phyloP scores from a whole-genome alignment of 2,113 vertebrate species.

The Nesoenas mayeri region DNA sequence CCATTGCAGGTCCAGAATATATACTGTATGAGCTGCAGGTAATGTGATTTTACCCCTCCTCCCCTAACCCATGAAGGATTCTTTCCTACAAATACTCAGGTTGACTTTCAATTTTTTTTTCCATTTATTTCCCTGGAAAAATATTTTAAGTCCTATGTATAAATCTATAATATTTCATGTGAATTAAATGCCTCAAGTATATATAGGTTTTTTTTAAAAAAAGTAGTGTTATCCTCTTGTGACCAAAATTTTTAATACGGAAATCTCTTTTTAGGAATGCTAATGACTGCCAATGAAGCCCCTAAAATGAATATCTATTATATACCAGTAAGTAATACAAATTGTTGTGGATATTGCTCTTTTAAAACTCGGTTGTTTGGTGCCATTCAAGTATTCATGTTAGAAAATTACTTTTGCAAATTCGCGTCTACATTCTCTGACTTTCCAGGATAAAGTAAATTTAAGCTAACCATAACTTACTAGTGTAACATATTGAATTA shows the following conservation, averaged over 20 bases:
- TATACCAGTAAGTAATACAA: constrained; percentile 87
- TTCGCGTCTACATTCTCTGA: background rate
- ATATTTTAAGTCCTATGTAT: background rate
- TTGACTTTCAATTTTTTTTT: background rate
- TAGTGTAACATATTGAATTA: background rate
- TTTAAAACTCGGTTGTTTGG: background rate
- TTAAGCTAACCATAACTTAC: background rate
- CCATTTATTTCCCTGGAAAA: background rate
- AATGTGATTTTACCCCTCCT: background rate
- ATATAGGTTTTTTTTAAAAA: background rate
- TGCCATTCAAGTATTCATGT: background rate
- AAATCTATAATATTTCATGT: background rate
- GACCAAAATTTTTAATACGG: background rate
- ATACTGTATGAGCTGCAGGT: background rate
- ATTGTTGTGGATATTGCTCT: background rate
- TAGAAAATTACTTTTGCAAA: background rate
- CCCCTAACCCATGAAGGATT: background rate
- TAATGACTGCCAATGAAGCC: constrained; percentile 95
- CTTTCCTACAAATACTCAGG: background rate
- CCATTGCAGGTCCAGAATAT: background rate
- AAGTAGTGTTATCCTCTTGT: background rate
- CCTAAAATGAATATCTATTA: constrained; percentile 99
- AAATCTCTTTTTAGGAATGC: constrained; percentile 86
- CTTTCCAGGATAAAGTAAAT: background rate
- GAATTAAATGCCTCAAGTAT: background rate